Conservation (phyloP, 1,140 invertebrate species). For the Leptoteleia sp. region DNA sequence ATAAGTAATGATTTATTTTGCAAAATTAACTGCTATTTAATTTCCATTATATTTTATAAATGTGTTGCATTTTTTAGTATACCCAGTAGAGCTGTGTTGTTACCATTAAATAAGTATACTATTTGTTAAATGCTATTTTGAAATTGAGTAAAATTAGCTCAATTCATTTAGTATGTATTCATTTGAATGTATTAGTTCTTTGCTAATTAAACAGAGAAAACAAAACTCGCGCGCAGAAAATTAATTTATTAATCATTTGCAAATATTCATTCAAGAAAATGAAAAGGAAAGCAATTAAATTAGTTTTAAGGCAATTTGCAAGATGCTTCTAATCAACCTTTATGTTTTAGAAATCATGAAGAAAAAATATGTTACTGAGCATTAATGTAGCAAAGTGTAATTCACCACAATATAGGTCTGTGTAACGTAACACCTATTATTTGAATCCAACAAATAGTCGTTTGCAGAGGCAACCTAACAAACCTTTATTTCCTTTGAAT, state of each 20-base stretch:
- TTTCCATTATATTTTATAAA: too few relatives aligned
- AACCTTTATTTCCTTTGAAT: slow-evolving; percentile 24
- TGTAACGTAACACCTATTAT: background rate
- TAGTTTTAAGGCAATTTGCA: too few relatives aligned
- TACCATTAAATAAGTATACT: slow-evolving; percentile 11
- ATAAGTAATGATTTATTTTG: too few relatives aligned
- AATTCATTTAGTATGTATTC: slow-evolving; percentile 29
- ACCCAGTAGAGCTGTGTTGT: slow-evolving; percentile 1
- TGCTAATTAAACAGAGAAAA: slow-evolving; percentile 11
- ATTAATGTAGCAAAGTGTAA: background rate
- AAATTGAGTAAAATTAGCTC: slow-evolving; percentile 40
- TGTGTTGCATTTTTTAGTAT: too few relatives aligned
- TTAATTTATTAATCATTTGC: too few relatives aligned
- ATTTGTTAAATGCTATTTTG: slow-evolving; percentile 29
- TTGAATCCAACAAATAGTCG: slow-evolving; percentile 6
- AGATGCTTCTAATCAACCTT: too few relatives aligned
- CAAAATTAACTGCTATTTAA: too few relatives aligned
- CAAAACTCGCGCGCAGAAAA: background rate
- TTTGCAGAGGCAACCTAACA: slow-evolving; percentile 6
- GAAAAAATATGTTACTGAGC: too few relatives aligned
- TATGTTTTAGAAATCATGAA: too few relatives aligned
- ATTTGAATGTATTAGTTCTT: slow-evolving; percentile 16
- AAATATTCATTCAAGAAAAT: too few relatives aligned
- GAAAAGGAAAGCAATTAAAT: too few relatives aligned
- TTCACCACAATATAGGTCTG: background rate